Base-by-base conservation (phyloP, 2,797 vertebrate genomes). In the Clarias laeviceps region DNA sequence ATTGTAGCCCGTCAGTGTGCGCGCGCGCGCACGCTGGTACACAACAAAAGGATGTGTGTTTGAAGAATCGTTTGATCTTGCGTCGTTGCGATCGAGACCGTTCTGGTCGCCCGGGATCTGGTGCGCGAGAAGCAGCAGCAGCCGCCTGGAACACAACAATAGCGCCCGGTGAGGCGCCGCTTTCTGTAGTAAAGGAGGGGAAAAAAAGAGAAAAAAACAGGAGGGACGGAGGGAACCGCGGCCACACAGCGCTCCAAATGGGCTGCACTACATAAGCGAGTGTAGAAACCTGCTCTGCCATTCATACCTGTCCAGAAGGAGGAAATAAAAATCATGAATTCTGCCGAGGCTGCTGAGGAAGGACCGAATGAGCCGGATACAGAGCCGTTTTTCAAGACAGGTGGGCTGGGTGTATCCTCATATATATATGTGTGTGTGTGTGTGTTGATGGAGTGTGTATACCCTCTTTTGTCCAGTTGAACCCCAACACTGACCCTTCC, bases 381-480 rank as follows among this genome's bases (percentile, higher is more conserved):
- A 92, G 96, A 96, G 84, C 95, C 95, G 90, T 97, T 96, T 94
- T 97, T 96, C 92, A 95, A 96, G 90, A 96, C 96, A 96, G 96
- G 96, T 96, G 95, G 80, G 32, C 29, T 84, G 57, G 61, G 74
- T 83, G 84, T 37, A 34, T 82, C 34, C 64, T 20, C n/a, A 54
- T 79, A 37, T 69, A 6, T 79, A 11, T 78, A 24, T 72, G 29
- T 82, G 50, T 56, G 80, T 82, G 81, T 59, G 81, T 73, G 81
- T 82, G 22, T 50, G 50, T 54, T 54, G 50, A 54, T 54, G 24
- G 9, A 17, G 45, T 82, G 54, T 82, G 70, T 74, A 82, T 84
- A 76, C 62, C 20, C 32, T 80, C 62, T 80, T 80, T 80, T 82
- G 85, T 85, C n/a, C 73, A 61, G 66, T 22, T 76, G 72, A 69